These are phyloP conservation scores for Tinea trinotella DNA, from an alignment of 2,888 invertebrate genomes.

Conservation along the genomic window DNA sequence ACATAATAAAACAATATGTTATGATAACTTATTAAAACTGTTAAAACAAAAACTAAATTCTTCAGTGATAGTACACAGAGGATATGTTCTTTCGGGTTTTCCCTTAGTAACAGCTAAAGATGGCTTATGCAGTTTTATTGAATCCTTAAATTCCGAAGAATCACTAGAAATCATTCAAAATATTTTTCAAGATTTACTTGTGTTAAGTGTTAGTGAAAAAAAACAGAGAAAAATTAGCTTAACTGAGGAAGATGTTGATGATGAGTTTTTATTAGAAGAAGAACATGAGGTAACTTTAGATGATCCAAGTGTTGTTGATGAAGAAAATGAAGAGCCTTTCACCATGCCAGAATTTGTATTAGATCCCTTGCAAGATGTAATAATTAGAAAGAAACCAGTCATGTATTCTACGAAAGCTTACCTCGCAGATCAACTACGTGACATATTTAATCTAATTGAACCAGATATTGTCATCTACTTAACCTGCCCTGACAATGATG, in stretches of 20 bases:
- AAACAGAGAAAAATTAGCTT: constrained; percentile 27
- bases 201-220: constrained; percentile 38
- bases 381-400: constrained; percentile 31
- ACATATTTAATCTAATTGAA: constrained; percentile 43
- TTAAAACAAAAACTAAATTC: constrained; percentile 65
- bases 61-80: constrained; percentile 68
- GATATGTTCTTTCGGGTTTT: constrained; percentile 77
- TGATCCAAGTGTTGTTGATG: constrained; percentile 23
- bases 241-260: background rate
- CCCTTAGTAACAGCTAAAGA: constrained; percentile 69
- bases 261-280: background rate
- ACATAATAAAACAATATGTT: constrained; percentile 61
- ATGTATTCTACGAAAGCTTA: constrained; percentile 36
- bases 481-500: constrained; percentile 66
- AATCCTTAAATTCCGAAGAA: constrained; percentile 43
- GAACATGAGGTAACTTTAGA: constrained; percentile 24
- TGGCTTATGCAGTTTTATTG: constrained; percentile 30
- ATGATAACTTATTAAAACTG: constrained; percentile 62
- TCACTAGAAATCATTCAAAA: constrained; percentile 34
- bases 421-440: constrained; percentile 40
- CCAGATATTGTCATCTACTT: constrained; percentile 72
- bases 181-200: constrained; percentile 38
- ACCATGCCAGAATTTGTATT: constrained; percentile 48
- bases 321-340: constrained; percentile 28
- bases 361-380: constrained; percentile 38